Evolutionary conservation across 2,797 vertebrate genomes (phyloP), one percentile per base, ranked within the genome.

Genomic region (Tenualosa ilisha): DNA sequence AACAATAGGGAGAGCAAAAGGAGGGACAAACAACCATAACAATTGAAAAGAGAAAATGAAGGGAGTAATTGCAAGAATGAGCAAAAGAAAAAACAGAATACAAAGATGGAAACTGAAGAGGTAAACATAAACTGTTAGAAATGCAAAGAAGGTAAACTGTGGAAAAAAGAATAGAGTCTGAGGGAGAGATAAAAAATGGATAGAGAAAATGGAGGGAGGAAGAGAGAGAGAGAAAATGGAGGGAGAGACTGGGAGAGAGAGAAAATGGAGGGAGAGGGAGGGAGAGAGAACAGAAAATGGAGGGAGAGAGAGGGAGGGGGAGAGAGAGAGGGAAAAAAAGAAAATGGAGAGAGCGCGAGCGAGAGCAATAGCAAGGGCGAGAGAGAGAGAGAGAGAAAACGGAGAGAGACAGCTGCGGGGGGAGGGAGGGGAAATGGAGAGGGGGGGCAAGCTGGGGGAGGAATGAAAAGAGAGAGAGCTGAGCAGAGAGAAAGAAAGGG

Each of bases 51-150:
- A 46, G 26, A 65, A 75, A 79, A 79, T 43, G 50, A 61, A 93
- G 90, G 91, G 91, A 94, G 91, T 94, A 93, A 94, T 94, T 94
- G 93, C 93, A 93, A 92, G 91, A 91, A 88, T 92, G 91, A 92
- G 91, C 91, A 91, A 93, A 90, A 90, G 91, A 92, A 92, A 51
- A 79, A 79, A 79, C 2, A 17, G 72, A 68, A 31, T 51, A 65
- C 1, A 59, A 40, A 2, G 82, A 50, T 50, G 54, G 85, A 31
- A 81, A 65, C 51, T 12, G 22, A 40, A 63, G 37, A 63, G 40
- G 9, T 61, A 63, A 65, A 43, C 50, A 17, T 61, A 43, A 61
- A 84, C 24, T 31, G 56, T 56, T 31, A 84, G 24, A 82, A 79
- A 79, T 79, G 56, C n/a, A 61, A 84, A 61, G 46, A 56, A 84